These are phyloP conservation scores for Molossus alvarezi DNA, from an alignment of 2,797 vertebrate species.

Conservation along the genomic window DNA sequence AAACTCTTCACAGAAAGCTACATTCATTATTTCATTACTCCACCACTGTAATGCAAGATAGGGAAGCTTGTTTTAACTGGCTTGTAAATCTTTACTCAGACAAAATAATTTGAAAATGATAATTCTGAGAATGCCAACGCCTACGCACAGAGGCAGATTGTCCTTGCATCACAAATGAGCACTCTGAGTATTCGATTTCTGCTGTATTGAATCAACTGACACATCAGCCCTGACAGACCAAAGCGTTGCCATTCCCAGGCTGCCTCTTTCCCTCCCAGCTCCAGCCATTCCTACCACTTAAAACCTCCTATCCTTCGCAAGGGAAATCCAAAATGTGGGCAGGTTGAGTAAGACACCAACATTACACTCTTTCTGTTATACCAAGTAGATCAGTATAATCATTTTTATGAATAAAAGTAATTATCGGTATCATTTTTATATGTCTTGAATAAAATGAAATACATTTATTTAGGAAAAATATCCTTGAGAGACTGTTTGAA, in stretches of 20 bases:
- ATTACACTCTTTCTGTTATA: background rate
- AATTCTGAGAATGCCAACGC: background rate
- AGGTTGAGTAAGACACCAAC: background rate
- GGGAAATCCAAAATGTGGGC: background rate
- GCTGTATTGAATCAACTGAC: background rate
- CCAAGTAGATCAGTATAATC: background rate
- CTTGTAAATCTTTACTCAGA: slow-evolving; percentile 38
- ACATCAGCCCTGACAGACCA: background rate
- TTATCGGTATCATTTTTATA: slow-evolving; percentile 61
- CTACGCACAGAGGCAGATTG: background rate
- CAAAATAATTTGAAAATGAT: slow-evolving; percentile 40
- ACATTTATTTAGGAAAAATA: background rate
- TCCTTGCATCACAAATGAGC: background rate
- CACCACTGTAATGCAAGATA: background rate
- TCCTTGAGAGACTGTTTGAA: slow-evolving; percentile 31
- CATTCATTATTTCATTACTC: background rate
- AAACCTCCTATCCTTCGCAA: background rate
- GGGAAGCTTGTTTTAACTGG: background rate
- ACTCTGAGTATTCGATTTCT: background rate
- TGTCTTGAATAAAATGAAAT: slow-evolving; percentile 71
- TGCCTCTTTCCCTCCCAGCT: no score
- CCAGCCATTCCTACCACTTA: background rate
- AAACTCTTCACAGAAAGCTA: background rate
- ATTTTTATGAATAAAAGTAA: slow-evolving; percentile 37
- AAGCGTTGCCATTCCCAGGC: background rate